Percentiles rank a stretch among this genome's conserved stretches.
These are phyloP conservation scores for Vespertilio murinus DNA, from an alignment of 2,797 vertebrate genomes.

Conservation along the genomic window DNA sequence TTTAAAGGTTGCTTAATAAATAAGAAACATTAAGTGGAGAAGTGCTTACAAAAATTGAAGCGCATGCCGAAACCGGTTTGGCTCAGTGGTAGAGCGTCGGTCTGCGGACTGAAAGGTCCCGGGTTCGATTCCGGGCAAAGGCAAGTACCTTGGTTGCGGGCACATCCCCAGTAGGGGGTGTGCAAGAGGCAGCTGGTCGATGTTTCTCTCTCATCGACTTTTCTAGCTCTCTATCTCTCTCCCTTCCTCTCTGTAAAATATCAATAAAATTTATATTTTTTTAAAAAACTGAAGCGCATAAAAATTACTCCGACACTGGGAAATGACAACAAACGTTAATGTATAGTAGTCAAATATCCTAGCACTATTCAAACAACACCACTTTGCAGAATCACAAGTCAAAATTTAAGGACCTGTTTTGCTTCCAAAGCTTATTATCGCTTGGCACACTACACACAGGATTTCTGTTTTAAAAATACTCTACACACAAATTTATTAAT, in stretches of 20 bases:
- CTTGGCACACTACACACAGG: slow-evolving; percentile 14
- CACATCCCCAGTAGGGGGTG: too few relatives aligned
- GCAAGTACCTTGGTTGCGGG: too few relatives aligned
- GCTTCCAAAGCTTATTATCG: slow-evolving; percentile 51
- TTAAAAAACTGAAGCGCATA: not conserved
- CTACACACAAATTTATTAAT: slow-evolving; percentile 47
- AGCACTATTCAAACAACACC: not conserved
- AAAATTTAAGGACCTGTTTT: slow-evolving; percentile 36
- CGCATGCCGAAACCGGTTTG: too few relatives aligned
- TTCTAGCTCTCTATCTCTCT: too few relatives aligned
- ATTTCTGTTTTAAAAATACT: slow-evolving; percentile 39
- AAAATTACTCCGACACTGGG: slow-evolving; percentile 15
- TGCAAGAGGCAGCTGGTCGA: too few relatives aligned
- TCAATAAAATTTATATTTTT: too few relatives aligned
- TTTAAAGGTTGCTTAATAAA: not conserved
- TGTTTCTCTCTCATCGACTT: too few relatives aligned
- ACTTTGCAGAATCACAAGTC: not conserved
- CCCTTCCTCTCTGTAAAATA: too few relatives aligned
- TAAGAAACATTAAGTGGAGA: not conserved
- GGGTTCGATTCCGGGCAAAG: too few relatives aligned
- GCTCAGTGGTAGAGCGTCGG: too few relatives aligned
- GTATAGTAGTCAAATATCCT: not conserved
- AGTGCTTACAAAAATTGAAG: slow-evolving; percentile 25
- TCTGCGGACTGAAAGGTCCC: too few relatives aligned
- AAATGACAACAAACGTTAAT: not conserved